phyloP scores from a whole-genome alignment of 2,113 vertebrate genomes.

The Cariama cristata region DNA sequence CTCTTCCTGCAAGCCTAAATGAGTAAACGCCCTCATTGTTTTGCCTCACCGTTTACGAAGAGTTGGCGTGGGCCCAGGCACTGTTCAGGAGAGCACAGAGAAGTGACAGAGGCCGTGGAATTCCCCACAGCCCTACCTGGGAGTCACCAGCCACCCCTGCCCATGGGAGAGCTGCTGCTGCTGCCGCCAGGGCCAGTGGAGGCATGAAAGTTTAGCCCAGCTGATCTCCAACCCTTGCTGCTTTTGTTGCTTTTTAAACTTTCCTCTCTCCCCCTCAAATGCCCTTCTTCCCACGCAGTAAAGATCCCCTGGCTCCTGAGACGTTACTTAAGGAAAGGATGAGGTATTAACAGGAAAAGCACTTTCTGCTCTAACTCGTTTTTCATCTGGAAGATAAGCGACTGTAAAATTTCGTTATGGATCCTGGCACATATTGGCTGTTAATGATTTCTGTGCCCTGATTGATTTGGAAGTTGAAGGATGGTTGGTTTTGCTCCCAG shows the following conservation, averaged over 20 bases:
- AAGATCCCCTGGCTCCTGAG: neutral
- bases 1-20: neutral
- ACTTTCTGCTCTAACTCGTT: slow-evolving; percentile 2
- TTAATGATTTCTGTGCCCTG: neutral
- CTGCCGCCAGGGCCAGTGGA: neutral
- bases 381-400: neutral
- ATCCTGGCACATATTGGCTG: neutral
- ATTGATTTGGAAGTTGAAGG: neutral
- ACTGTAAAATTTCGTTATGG: neutral
- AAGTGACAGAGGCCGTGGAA: neutral
- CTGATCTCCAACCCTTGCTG: neutral
- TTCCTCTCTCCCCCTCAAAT: accelerated
- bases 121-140: slow-evolving; percentile 12
- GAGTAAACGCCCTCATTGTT: neutral
- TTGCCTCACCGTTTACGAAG: accelerated
- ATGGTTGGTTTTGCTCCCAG: neutral
- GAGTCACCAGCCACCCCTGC: neutral
- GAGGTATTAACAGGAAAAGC: neutral
- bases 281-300: neutral
- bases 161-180: neutral
- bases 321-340: neutral
- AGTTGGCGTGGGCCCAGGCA: accelerated
- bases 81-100: neutral
- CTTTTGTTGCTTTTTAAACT: neutral
- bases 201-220: neutral